phyloP scores from a whole-genome alignment of 2,797 vertebrate genomes.

The Rhodeus uyekii region DNA sequence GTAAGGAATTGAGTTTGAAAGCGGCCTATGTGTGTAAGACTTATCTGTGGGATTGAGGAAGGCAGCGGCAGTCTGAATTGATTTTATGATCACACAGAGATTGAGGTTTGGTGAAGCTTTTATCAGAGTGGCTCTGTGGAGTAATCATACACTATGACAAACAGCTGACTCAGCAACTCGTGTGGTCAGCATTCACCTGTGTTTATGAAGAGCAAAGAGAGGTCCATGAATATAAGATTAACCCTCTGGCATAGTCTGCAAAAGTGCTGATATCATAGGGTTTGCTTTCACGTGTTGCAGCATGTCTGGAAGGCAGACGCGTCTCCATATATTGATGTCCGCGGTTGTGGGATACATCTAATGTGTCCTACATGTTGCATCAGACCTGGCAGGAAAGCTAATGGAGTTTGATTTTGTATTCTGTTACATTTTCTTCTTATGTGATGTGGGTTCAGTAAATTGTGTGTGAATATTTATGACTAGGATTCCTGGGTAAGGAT shows the following conservation, averaged over 20 bases:
- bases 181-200: constrained; percentile 41
- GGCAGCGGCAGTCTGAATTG: constrained; percentile 37
- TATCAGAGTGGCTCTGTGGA: constrained; percentile 51
- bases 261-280: constrained; percentile 42
- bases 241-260: constrained; percentile 8
- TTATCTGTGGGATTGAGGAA: constrained; percentile 24
- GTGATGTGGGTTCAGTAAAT: not conserved
- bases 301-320: not conserved
- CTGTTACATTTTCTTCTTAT: not conserved
- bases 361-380: constrained; percentile 22
- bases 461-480: not conserved
- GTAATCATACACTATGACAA: constrained; percentile 60
- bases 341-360: constrained; percentile 13
- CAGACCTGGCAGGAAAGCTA: constrained; percentile 22
- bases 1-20: constrained; percentile 57
- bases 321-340: constrained; percentile 33
- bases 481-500: not conserved
- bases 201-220: constrained; percentile 23
- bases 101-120: constrained; percentile 56
- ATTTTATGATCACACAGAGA: constrained; percentile 63
- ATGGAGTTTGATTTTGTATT: constrained; percentile 34
- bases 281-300: constrained; percentile 19
- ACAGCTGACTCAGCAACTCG: constrained; percentile 63
- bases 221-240: constrained; percentile 47
- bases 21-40: constrained; percentile 51